These are phyloP conservation scores for Helicoverpa zea DNA, from an alignment of 1,140 invertebrate species.

Conservation along the genomic window DNA sequence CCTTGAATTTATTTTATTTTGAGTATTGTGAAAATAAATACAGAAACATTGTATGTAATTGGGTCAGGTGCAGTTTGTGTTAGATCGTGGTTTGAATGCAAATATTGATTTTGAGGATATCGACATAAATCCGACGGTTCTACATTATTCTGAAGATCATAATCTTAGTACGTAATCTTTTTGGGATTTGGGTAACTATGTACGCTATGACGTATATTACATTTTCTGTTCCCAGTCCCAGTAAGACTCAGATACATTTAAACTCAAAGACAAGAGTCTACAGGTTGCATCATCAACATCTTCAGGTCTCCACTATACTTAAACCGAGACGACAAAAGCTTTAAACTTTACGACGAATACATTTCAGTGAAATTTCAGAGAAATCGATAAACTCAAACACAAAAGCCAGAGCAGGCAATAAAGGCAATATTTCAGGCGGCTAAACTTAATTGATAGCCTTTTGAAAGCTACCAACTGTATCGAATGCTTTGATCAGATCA, in stretches of 20 bases:
- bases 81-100: not conserved
- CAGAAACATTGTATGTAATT: constrained; percentile 41
- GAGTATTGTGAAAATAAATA: constrained; percentile 35
- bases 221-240: too few species aligned
- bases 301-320: not conserved
- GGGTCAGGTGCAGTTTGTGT: constrained; percentile 21
- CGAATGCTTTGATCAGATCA: constrained; percentile 35
- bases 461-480: constrained; percentile 17
- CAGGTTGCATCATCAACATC: too few species aligned
- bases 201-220: too few species aligned
- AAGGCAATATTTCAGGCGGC: constrained; percentile 17
- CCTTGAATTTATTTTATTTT: constrained; percentile 39
- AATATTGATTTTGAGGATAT: not conserved
- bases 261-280: too few species aligned
- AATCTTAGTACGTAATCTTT: too few species aligned
- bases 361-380: too few species aligned
- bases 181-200: too few species aligned
- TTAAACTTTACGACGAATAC: not conserved
- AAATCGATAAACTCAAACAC: constrained; percentile 12
- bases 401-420: constrained; percentile 16
- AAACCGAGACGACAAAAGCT: constrained; percentile 1
- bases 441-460: constrained; percentile 39
- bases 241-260: too few species aligned
- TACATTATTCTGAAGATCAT: not conserved
- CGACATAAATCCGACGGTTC: not conserved